These are phyloP conservation scores for Phasianus colchicus DNA, from an alignment of 2,113 vertebrate genomes.

Conservation along the genomic window DNA sequence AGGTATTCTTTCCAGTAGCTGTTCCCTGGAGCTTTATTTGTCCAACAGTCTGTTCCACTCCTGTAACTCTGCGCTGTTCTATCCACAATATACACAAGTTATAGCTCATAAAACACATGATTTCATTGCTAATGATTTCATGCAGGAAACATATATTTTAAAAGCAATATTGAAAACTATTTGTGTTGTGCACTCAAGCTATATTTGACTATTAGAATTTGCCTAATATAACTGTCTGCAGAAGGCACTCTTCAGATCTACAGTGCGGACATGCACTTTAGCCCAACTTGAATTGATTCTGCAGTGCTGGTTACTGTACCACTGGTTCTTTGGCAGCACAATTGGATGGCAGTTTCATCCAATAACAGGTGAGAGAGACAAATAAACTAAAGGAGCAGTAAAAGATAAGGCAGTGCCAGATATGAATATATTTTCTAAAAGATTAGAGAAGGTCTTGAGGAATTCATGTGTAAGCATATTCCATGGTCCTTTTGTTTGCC, in stretches of 20 bases:
- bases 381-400: neutral
- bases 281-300: neutral
- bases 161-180: neutral
- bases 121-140: neutral
- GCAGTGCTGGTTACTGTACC: neutral
- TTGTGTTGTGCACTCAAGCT: neutral
- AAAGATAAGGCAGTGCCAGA: neutral
- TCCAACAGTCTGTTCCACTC: neutral
- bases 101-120: neutral
- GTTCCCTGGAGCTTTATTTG: neutral
- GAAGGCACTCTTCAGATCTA: neutral
- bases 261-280: accelerated
- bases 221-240: neutral
- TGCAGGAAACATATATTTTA: neutral
- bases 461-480: neutral
- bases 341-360: neutral
- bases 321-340: neutral
- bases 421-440: neutral
- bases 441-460: neutral
- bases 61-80: neutral
- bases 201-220: neutral
- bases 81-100: neutral
- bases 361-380: neutral
- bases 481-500: neutral
- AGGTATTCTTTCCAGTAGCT: neutral